phyloP scores from a whole-genome alignment of 2,888 invertebrate species.

The Dolomedes plantarius region DNA sequence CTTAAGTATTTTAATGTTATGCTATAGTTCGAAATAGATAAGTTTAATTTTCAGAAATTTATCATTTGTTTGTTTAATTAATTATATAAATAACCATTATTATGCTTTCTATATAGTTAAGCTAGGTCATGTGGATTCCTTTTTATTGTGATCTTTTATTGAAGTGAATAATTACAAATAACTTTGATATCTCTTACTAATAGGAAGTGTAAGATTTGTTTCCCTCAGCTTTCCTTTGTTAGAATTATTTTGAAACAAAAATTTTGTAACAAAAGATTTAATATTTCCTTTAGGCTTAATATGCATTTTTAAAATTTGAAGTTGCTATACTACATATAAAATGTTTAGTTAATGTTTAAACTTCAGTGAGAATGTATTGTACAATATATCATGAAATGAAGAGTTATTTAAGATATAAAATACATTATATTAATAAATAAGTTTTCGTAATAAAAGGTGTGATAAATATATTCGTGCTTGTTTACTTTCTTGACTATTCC shows the following conservation, averaged over 20 bases:
- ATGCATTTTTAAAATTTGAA: neutral
- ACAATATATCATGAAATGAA: constrained; percentile 58
- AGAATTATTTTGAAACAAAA: neutral
- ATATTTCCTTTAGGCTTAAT: neutral
- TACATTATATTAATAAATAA: constrained; percentile 68
- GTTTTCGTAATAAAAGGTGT: constrained; percentile 62
- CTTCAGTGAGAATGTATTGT: constrained; percentile 62
- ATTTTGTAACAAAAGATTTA: neutral
- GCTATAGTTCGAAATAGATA: no score
- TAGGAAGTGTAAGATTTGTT: neutral
- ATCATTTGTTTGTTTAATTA: no score
- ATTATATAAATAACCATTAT: no score
- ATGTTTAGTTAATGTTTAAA: constrained; percentile 50
- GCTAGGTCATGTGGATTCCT: no score
- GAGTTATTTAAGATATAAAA: constrained; percentile 67
- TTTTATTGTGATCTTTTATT: no score
- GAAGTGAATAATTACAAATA: no score
- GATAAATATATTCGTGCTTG: constrained; percentile 13
- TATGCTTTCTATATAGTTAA: no score
- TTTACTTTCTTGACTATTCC: neutral
- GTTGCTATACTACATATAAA: constrained; percentile 10
- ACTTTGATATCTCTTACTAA: neutral
- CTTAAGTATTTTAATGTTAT: no score
- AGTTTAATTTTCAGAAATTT: no score
- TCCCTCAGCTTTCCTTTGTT: neutral